A percentile compares a stretch with the other conserved stretches of the same genome.
Evolutionary conservation across 92 coral and sea anemone species (phyloP).

Genomic region (Metridium senile): DNA sequence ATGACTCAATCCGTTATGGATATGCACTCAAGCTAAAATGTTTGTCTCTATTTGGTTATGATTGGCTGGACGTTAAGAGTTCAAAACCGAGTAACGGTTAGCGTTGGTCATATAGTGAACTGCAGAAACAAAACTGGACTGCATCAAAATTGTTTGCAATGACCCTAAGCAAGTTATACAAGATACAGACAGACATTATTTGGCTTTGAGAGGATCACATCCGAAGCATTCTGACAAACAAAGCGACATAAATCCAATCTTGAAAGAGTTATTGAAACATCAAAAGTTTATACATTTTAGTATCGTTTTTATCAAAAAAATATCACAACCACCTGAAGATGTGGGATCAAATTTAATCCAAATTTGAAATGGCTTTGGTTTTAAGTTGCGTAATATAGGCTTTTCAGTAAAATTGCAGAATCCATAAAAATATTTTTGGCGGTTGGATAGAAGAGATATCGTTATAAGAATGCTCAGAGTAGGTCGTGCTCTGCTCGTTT

Average conservation of each 20-base stretch:
- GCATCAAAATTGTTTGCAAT: constrained; percentile 3
- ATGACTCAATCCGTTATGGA: constrained; percentile 99
- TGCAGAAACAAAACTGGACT: constrained; percentile 13
- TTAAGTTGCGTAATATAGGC: constrained; percentile 5
- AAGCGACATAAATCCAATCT: background rate
- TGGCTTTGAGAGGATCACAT: background rate
- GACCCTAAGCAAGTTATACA: background rate
- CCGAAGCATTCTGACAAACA: background rate
- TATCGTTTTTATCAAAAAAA: constrained; percentile 6
- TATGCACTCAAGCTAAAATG: constrained; percentile 94
- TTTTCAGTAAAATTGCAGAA: background rate
- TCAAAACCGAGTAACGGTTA: background rate
- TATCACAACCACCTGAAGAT: background rate
- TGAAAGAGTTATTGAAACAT: background rate
- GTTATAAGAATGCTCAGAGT: background rate
- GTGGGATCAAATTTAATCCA: background rate
- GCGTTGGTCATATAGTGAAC: constrained; percentile 3
- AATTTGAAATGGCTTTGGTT: background rate
- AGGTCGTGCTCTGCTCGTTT: background rate
- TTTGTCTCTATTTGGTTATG: background rate
- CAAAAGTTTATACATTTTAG: constrained; percentile 18
- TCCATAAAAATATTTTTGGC: background rate
- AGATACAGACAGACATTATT: background rate
- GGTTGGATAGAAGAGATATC: background rate
- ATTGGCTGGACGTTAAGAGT: constrained; percentile 6